Evolutionary conservation across 2,113 vertebrate genomes (phyloP).

Genomic region (Aplodontia rufa): DNA sequence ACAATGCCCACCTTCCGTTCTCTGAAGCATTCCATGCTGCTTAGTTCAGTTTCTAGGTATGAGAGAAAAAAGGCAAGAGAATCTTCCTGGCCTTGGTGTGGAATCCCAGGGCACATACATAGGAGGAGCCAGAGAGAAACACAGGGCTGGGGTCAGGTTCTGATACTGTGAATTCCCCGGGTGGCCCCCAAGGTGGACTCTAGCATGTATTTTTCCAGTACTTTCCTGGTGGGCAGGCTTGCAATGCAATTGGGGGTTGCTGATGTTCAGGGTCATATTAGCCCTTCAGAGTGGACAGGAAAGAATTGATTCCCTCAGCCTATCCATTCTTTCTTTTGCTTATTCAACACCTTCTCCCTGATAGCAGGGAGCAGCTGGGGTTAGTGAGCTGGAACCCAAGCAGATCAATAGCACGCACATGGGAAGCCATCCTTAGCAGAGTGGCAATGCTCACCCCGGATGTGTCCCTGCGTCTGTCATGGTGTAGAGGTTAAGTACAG

Average conservation of each 20-base stretch:
- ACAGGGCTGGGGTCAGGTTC: background rate
- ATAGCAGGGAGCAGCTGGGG: slow-evolving; percentile 64
- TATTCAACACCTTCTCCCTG: slow-evolving; percentile 44
- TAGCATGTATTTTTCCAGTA: background rate
- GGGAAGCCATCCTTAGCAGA: background rate
- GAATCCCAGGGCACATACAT: background rate
- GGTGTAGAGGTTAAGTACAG: slow-evolving; percentile 25
- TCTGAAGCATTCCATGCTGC: background rate
- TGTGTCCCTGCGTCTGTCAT: background rate
- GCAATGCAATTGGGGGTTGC: background rate
- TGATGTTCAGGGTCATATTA: background rate
- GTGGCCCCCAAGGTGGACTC: background rate
- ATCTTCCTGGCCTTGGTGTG: background rate
- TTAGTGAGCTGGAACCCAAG: slow-evolving; percentile 64
- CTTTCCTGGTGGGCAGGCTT: background rate
- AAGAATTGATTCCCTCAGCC: background rate
- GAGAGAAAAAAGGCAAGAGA: background rate
- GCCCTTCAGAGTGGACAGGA: background rate
- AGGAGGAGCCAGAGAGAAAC: background rate
- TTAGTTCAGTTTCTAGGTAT: background rate
- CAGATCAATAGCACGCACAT: slow-evolving; percentile 17
- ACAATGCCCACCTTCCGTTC: background rate
- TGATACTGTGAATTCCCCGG: background rate
- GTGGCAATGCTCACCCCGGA: background rate
- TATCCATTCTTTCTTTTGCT: slow-evolving; percentile 25